Conservation (phyloP, 2,888 invertebrate species). For the Heteromyza rotundicornis region DNA sequence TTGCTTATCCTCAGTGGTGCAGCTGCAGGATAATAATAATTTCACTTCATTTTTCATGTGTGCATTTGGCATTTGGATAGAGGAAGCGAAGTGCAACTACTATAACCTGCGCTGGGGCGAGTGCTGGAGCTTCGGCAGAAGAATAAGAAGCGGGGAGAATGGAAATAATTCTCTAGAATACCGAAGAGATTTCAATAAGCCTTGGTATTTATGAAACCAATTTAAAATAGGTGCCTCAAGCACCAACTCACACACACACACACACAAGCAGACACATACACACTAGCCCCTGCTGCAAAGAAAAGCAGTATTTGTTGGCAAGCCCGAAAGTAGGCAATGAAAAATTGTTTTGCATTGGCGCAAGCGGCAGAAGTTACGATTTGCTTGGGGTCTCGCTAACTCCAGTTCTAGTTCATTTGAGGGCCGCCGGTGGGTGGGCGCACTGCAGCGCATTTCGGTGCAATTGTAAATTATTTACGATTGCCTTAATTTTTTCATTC, state of each 20-base stretch:
- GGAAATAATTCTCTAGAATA: constrained; percentile 7
- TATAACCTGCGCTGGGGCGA: neutral
- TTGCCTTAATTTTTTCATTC: neutral
- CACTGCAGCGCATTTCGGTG: neutral
- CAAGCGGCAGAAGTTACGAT: neutral
- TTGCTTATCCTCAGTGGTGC: neutral
- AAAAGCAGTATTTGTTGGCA: neutral
- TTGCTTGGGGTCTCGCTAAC: neutral
- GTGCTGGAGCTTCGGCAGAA: neutral
- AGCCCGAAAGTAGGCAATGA: constrained; percentile 1
- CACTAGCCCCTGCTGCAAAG: neutral
- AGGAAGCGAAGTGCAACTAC: no score
- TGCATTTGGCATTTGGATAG: neutral
- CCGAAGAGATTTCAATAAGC: constrained; percentile 16
- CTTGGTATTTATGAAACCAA: constrained; percentile 19
- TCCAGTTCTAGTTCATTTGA: no score
- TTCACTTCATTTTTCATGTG: neutral
- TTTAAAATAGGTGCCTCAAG: constrained; percentile 9
- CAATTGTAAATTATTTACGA: constrained; percentile 2
- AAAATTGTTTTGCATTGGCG: neutral
- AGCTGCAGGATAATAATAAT: constrained; percentile 3
- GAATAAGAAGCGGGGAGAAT: neutral
- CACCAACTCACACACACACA: neutral
- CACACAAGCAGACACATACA: neutral
- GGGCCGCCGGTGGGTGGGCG: no score